phyloP scores from a whole-genome alignment of 2,797 vertebrate genomes.

The Anniella stebbinsi region DNA sequence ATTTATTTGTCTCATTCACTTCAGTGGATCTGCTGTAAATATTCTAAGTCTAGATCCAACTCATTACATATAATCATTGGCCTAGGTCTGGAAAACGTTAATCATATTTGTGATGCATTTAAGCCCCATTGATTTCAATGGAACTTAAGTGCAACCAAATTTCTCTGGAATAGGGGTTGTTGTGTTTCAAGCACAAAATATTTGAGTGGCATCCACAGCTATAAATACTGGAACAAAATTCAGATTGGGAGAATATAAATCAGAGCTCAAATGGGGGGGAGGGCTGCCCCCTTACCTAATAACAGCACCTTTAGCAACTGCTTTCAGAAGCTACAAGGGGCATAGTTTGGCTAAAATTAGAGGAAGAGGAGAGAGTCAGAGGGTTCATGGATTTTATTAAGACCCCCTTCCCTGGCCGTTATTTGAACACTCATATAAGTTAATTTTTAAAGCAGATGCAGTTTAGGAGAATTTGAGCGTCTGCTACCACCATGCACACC shows the following conservation, averaged over 20 bases:
- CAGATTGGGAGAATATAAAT: not conserved
- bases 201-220: not conserved
- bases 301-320: not conserved
- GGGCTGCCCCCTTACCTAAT: not conserved
- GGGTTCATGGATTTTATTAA: not conserved
- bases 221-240: not conserved
- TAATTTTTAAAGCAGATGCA: not conserved
- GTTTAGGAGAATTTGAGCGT: not conserved
- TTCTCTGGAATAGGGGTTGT: not conserved
- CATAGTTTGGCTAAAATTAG: not conserved
- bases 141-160: not conserved
- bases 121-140: not conserved
- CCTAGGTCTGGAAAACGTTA: not conserved
- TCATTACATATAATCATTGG: not conserved
- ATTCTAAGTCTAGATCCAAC: not conserved
- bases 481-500: not conserved
- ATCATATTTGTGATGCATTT: not conserved
- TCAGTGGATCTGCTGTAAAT: not conserved
- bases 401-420: not conserved
- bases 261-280: not conserved
- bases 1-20: not conserved
- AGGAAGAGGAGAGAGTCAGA: not conserved
- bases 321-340: not conserved
- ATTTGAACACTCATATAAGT: not conserved
- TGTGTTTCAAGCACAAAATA: not conserved